Evolutionary conservation across 1,140 invertebrate genomes (phyloP).

Genomic region (Psix sp.): DNA sequence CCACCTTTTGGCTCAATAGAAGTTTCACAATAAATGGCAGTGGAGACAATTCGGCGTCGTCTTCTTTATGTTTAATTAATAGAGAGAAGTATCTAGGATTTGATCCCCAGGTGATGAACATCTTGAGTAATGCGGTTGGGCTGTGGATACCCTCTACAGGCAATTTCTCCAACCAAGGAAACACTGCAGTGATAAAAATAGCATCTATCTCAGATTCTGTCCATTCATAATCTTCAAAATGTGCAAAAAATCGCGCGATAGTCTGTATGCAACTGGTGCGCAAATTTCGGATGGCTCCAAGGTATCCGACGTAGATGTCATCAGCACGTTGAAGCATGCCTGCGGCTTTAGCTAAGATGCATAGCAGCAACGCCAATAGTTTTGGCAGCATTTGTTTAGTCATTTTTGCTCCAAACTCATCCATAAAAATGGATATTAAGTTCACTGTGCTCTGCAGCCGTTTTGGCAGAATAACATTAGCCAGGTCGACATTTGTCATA

Average conservation of each 20-base stretch:
- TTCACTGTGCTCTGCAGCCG: slow-evolving; percentile 86
- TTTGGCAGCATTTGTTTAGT: slow-evolving; percentile 81
- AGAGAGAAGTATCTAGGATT: slow-evolving; percentile 86
- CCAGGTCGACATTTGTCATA: slow-evolving; percentile 77
- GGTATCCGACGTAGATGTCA: slow-evolving; percentile 80
- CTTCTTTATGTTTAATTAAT: slow-evolving; percentile 80
- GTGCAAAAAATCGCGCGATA: slow-evolving; percentile 85
- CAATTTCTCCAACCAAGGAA: slow-evolving; percentile 87
- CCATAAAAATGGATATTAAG: slow-evolving; percentile 87
- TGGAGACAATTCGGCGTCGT: slow-evolving; percentile 76
- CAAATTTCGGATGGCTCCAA: slow-evolving; percentile 83
- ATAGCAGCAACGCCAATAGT: slow-evolving; percentile 85
- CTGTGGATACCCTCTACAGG: slow-evolving; percentile 88
- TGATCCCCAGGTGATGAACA: slow-evolving; percentile 86
- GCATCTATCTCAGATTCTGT: slow-evolving; percentile 83
- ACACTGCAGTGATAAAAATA: slow-evolving; percentile 87
- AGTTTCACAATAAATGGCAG: slow-evolving; percentile 84
- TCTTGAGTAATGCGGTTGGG: slow-evolving; percentile 88
- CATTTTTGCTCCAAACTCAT: slow-evolving; percentile 89
- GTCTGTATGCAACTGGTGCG: slow-evolving; percentile 79
- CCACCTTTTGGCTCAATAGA: slow-evolving; percentile 82
- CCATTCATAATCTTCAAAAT: slow-evolving; percentile 88
- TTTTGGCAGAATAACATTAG: slow-evolving; percentile 83
- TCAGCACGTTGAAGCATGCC: slow-evolving; percentile 78
- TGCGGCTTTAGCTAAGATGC: slow-evolving; percentile 81